Conservation (phyloP, 2,113 vertebrate species). For the Podiceps cristatus region DNA sequence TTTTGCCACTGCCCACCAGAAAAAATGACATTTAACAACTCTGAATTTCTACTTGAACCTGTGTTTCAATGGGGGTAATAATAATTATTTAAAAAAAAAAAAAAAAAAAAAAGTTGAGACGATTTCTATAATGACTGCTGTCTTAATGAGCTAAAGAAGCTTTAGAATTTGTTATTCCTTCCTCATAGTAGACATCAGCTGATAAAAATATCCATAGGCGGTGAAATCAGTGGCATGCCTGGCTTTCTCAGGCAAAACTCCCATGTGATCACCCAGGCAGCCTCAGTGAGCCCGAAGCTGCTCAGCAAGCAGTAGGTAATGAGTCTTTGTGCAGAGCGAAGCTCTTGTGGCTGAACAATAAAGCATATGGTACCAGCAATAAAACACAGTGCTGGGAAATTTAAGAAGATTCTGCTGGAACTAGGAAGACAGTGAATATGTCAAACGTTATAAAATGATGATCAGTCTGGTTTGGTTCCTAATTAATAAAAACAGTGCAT, state of each 20-base stretch:
- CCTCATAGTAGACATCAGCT: slow-evolving; percentile 83
- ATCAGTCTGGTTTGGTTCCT: slow-evolving; percentile 77
- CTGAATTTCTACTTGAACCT: slow-evolving; percentile 36
- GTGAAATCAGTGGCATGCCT: slow-evolving; percentile 89
- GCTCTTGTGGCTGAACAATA: slow-evolving; percentile 90
- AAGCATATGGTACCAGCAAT: slow-evolving; percentile 91
- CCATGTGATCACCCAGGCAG: slow-evolving; percentile 95
- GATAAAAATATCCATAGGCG: slow-evolving; percentile 94
- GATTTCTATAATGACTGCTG: slow-evolving; percentile 70
- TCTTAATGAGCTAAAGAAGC: slow-evolving; percentile 73
- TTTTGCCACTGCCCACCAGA: slow-evolving; percentile 23
- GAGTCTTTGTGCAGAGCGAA: slow-evolving; percentile 96
- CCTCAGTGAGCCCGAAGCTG: slow-evolving; percentile 89
- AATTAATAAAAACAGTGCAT: slow-evolving; percentile 82
- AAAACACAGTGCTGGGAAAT: slow-evolving; percentile 86
- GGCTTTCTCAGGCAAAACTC: slow-evolving; percentile 89
- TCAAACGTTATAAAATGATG: slow-evolving; percentile 74
- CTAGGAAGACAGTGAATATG: slow-evolving; percentile 74
- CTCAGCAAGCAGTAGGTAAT: slow-evolving; percentile 94
- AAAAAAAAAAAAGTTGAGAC: slow-evolving; percentile 23
- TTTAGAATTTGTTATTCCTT: slow-evolving; percentile 76
- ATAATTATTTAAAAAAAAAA: neutral
- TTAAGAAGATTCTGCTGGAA: slow-evolving; percentile 79
- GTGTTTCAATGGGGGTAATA: neutral
- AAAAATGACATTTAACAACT: slow-evolving; percentile 56